Percentiles rank a stretch among this genome's conserved stretches.
These are phyloP conservation scores for Microtus ochrogaster DNA, from an alignment of 2,113 vertebrate genomes.

Conservation along the genomic window DNA sequence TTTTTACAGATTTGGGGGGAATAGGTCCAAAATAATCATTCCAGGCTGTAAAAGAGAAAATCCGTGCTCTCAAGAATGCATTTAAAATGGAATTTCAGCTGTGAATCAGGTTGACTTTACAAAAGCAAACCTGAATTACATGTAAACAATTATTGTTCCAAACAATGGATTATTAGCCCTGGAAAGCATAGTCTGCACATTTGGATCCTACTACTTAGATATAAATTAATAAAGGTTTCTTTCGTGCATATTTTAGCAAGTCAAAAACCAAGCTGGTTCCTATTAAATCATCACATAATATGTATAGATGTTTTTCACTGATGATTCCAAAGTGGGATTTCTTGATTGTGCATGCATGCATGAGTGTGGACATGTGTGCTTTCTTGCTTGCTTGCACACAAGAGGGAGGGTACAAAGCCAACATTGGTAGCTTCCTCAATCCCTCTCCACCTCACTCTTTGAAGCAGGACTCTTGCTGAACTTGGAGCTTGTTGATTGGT, in stretches of 20 bases:
- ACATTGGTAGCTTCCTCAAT: background rate
- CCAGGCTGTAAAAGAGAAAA: conserved; percentile 45
- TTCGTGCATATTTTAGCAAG: background rate
- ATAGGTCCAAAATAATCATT: conserved; percentile 61
- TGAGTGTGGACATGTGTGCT: background rate
- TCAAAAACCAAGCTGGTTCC: background rate
- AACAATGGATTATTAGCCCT: conserved; percentile 54
- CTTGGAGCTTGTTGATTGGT: no score
- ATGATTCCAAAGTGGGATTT: background rate
- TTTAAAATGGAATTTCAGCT: conserved; percentile 64
- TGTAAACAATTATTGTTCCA: background rate
- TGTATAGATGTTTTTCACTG: background rate
- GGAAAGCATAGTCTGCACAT: background rate
- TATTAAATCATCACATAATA: background rate
- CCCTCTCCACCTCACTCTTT: background rate
- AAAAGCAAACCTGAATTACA: conserved; percentile 26
- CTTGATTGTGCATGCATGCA: background rate
- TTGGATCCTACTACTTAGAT: background rate
- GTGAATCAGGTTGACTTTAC: conserved; percentile 64
- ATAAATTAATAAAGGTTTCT: conserved; percentile 40
- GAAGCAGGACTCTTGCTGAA: background rate
- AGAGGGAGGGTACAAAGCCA: background rate
- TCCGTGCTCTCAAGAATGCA: conserved; percentile 63
- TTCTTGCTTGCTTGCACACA: background rate
- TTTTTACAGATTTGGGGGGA: conserved; percentile 60